phyloP scores from a whole-genome alignment of 53 echinoderm and acorn worm genomes.

The Crossaster papposus region DNA sequence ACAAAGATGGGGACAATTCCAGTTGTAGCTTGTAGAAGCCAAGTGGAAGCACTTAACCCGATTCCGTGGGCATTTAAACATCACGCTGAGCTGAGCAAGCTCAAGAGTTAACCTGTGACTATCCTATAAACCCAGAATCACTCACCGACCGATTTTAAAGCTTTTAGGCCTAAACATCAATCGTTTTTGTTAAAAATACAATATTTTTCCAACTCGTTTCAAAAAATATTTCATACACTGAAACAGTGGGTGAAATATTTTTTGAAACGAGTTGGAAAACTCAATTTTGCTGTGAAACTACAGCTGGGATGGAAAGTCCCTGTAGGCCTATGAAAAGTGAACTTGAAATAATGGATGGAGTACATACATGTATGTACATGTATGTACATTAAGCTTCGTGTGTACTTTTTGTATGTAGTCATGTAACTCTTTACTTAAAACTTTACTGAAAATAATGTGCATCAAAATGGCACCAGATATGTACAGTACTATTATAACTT shows the following conservation, averaged over 20 bases:
- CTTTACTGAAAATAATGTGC: too few species aligned
- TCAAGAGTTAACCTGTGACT: neutral
- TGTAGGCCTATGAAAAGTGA: too few species aligned
- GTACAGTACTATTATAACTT: too few species aligned
- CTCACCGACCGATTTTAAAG: neutral
- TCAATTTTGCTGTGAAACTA: neutral
- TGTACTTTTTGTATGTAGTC: too few species aligned
- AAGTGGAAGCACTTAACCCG: slow-evolving; percentile 24
- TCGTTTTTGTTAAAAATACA: neutral
- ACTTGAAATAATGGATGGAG: too few species aligned
- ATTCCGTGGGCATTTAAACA: neutral
- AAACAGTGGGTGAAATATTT: neutral
- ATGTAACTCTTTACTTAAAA: too few species aligned
- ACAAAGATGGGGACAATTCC: neutral
- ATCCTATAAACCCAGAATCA: neutral
- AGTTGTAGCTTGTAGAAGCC: neutral
- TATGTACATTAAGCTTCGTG: too few species aligned
- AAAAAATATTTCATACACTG: neutral
- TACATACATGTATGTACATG: too few species aligned
- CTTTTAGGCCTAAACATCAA: neutral
- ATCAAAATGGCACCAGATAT: too few species aligned
- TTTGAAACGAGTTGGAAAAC: too few species aligned
- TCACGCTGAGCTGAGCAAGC: neutral
- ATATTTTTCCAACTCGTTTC: neutral
- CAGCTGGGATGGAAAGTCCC: neutral